Conservation (phyloP, 2,888 invertebrate genomes). For the Nebria salina region DNA sequence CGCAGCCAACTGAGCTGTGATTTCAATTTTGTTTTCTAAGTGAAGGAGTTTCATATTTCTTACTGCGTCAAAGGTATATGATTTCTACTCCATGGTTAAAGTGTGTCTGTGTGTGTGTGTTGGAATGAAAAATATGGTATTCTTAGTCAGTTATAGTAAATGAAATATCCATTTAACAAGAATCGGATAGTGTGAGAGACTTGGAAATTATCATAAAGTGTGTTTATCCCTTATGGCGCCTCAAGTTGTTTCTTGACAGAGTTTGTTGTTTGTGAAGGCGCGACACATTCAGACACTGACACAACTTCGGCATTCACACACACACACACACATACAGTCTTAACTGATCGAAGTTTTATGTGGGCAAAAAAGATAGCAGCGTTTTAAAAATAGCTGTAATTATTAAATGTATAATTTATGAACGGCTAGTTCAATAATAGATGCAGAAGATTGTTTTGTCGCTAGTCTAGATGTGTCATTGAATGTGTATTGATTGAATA, state of each 20-base stretch:
- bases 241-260: not conserved
- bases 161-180: not conserved
- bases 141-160: not conserved
- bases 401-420: not conserved
- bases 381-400: not conserved
- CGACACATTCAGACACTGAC: not conserved
- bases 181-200: not conserved
- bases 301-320: too few relatives aligned
- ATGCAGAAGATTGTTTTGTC: not conserved
- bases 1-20: too few relatives aligned
- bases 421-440: not conserved
- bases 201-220: not conserved
- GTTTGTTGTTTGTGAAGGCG: not conserved
- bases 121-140: not conserved
- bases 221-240: not conserved
- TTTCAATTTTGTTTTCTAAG: too few relatives aligned
- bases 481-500: not conserved
- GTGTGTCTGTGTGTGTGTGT: not conserved
- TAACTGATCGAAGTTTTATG: not conserved
- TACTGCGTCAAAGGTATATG: too few relatives aligned
- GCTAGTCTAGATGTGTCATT: not conserved
- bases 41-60: too few relatives aligned
- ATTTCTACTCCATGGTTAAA: not conserved
- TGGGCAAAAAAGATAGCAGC: not conserved
- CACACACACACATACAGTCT: not conserved